Conservation (phyloP, 23 tunicate genomes). For the Oikopleura dioica region DNA sequence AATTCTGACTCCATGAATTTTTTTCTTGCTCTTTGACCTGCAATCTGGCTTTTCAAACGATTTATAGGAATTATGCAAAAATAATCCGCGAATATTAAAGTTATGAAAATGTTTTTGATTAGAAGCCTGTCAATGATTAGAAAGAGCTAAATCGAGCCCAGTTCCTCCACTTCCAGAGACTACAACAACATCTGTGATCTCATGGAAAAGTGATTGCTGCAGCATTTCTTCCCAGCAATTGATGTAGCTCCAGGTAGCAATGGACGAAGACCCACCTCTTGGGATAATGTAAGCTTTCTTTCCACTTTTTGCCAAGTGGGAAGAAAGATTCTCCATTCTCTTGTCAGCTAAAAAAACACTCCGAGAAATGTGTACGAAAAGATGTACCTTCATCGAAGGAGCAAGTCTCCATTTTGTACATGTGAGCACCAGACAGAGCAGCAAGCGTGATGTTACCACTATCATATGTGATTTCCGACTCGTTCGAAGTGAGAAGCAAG, state of each 20-base stretch:
- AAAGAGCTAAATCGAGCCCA: constrained; percentile 55
- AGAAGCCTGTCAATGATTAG: constrained; percentile 43
- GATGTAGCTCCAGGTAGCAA: constrained; percentile 40
- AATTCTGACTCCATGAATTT: constrained; percentile 57
- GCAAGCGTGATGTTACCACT: constrained; percentile 51
- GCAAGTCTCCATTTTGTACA: constrained; percentile 21
- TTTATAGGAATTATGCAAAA: neutral
- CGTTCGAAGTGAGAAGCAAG: constrained; percentile 23
- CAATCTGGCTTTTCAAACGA: neutral
- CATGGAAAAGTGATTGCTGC: constrained; percentile 18
- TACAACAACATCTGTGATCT: constrained; percentile 45
- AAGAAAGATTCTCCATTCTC: neutral
- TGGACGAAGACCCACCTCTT: constrained; percentile 46
- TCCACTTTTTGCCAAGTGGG: constrained; percentile 17
- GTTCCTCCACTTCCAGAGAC: constrained; percentile 94
- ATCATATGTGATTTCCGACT: neutral
- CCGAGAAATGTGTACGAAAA: no score
- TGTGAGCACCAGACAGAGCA: constrained; percentile 18
- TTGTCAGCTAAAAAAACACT: no score
- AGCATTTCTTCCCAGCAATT: constrained; percentile 74
- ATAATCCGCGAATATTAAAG: neutral
- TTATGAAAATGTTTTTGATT: constrained; percentile 19
- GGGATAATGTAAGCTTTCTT: constrained; percentile 41
- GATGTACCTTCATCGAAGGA: neutral
- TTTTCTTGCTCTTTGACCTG: constrained; percentile 4